These are phyloP conservation scores for Augiades crinisus DNA, from an alignment of 2,888 invertebrate species.

Conservation along the genomic window DNA sequence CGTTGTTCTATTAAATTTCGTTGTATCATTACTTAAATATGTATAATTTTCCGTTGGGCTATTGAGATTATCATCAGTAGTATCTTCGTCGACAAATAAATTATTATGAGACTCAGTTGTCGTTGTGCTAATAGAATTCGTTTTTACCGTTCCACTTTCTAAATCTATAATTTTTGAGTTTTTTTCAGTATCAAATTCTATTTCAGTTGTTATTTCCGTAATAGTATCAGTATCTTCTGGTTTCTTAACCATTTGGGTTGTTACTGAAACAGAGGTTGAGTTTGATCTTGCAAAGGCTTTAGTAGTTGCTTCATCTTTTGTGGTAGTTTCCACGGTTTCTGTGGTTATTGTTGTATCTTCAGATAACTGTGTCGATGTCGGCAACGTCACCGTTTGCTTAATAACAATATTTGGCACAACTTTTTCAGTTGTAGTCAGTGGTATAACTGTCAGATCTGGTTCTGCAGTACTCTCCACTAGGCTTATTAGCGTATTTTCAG, in stretches of 20 bases:
- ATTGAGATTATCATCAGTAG: no score
- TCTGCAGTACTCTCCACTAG: conserved; percentile 60
- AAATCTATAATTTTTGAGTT: background rate
- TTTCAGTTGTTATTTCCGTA: background rate
- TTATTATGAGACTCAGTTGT: conserved; percentile 4
- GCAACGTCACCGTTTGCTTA: conserved; percentile 53
- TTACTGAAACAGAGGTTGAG: background rate
- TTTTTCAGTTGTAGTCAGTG: conserved; percentile 55
- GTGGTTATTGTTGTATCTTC: conserved; percentile 41
- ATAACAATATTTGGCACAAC: conserved; percentile 44
- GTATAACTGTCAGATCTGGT: conserved; percentile 66
- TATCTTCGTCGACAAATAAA: conserved; percentile 10
- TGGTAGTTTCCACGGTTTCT: conserved; percentile 37
- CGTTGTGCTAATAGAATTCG: background rate
- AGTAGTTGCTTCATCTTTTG: conserved; percentile 26
- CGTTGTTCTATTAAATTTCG: conserved; percentile 32
- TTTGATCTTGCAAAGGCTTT: conserved; percentile 27
- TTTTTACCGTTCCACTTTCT: conserved; percentile 4
- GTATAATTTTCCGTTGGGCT: conserved; percentile 29
- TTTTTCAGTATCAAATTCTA: conserved; percentile 29
- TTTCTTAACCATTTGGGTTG: background rate
- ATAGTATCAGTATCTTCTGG: conserved; percentile 2
- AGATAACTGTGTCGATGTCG: conserved; percentile 48
- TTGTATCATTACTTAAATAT: conserved; percentile 34
- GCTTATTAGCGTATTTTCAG: conserved; percentile 52